A percentile compares a stretch with the other conserved stretches of the same genome.
Conservation (phyloP, 2,797 vertebrate species). For the Pempheris klunzingeri region DNA sequence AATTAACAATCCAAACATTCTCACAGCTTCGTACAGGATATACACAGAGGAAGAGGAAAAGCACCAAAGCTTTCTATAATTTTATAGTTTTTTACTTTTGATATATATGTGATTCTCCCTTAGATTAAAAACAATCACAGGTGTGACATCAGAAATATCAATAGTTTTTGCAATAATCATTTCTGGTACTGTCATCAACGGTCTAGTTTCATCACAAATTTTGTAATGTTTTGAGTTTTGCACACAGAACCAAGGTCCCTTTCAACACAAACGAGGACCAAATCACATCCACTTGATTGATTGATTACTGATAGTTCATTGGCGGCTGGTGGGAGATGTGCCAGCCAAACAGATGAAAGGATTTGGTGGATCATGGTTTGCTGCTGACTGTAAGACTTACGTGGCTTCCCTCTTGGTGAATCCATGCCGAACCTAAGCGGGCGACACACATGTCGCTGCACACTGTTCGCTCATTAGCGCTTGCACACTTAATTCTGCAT, state of each 20-base stretch:
- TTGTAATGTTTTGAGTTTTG: too few species aligned
- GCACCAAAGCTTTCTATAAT: too few species aligned
- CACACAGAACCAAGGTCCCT: neutral
- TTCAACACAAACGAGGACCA: neutral
- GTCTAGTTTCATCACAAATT: too few species aligned
- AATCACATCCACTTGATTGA: neutral
- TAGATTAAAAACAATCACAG: too few species aligned
- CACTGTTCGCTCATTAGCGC: constrained; percentile 10
- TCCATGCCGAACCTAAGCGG: neutral
- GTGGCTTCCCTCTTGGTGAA: neutral
- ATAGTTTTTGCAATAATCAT: too few species aligned
- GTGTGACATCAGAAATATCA: too few species aligned
- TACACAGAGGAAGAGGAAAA: too few species aligned
- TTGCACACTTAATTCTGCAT: constrained; percentile 8
- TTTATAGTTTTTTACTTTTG: too few species aligned
- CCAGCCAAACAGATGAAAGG: constrained; percentile 15
- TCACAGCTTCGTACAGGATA: too few species aligned
- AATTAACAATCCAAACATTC: too few species aligned
- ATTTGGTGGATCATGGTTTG: constrained; percentile 9
- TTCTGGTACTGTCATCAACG: too few species aligned
- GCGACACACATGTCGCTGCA: neutral
- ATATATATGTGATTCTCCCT: too few species aligned
- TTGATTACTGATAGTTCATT: neutral
- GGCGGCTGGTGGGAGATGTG: neutral
- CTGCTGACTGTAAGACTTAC: constrained; percentile 3